Percentiles rank a stretch among this genome's conserved stretches.
These are phyloP conservation scores for Drosophila saltans DNA, from an alignment of 1,140 invertebrate genomes.

Conservation along the genomic window DNA sequence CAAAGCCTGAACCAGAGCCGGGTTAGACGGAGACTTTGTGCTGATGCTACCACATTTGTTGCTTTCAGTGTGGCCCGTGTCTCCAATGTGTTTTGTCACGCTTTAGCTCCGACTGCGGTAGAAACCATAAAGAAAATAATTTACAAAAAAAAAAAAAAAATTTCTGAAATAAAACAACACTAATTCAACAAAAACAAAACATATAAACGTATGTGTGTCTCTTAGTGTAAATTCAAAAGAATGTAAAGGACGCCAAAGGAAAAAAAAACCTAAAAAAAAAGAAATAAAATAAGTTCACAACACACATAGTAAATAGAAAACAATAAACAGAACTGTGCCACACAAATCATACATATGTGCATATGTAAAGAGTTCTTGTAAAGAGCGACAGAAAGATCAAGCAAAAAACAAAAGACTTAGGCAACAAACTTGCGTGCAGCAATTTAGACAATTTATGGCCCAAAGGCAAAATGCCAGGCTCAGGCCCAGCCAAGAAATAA, in stretches of 20 bases:
- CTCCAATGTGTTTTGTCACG: conserved; percentile 81
- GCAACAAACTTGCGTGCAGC: conserved; percentile 76
- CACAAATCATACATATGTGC: not conserved
- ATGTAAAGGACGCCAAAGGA: conserved; percentile 44
- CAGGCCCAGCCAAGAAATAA: conserved; percentile 31
- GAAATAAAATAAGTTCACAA: conserved; percentile 9
- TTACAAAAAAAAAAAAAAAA: conserved; percentile 7
- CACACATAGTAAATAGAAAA: too few relatives aligned
- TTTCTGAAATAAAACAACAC: conserved; percentile 14
- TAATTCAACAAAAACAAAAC: conserved; percentile 21
- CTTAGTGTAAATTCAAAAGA: conserved; percentile 28
- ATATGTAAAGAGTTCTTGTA: conserved; percentile 45
- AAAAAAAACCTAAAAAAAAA: not conserved
- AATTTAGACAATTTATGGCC: conserved; percentile 65
- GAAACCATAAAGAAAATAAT: conserved; percentile 23
- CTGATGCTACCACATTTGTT: conserved; percentile 74
- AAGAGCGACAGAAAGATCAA: not conserved
- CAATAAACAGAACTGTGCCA: conserved; percentile 24
- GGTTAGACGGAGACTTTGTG: conserved; percentile 72
- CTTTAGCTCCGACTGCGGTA: conserved; percentile 66
- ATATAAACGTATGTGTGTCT: conserved; percentile 60
- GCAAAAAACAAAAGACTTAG: conserved; percentile 53
- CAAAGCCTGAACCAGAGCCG: conserved; percentile 35
- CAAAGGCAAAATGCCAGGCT: conserved; percentile 44
- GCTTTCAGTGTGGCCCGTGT: conserved; percentile 79